Percentiles rank a stretch among this genome's conserved stretches.
phyloP scores from a whole-genome alignment of 2,113 vertebrate species.

The Pteronura brasiliensis region DNA sequence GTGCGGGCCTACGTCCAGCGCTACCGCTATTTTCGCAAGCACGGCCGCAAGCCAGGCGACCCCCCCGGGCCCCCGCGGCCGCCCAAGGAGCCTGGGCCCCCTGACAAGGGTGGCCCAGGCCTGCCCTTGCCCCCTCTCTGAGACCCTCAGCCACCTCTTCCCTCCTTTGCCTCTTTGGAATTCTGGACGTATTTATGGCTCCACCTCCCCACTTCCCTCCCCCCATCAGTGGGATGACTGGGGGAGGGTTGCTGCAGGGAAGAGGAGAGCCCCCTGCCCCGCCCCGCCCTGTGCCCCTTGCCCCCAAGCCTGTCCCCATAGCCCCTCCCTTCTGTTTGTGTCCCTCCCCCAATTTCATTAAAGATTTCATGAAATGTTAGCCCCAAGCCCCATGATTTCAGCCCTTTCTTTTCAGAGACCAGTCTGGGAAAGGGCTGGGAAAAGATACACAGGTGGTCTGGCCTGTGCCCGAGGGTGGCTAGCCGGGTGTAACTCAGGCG shows the following conservation, averaged over 20 bases:
- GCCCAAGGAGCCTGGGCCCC: slow-evolving; percentile 75
- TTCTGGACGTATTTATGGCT: slow-evolving; percentile 77
- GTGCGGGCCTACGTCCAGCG: slow-evolving; percentile 94
- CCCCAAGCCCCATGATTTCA: not conserved
- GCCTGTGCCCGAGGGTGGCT: not conserved
- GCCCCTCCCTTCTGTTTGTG: slow-evolving; percentile 8
- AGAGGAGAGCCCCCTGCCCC: slow-evolving; percentile 52
- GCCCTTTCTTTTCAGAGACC: not conserved
- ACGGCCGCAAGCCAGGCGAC: slow-evolving; percentile 91
- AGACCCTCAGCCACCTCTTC: slow-evolving; percentile 22
- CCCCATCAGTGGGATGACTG: not conserved
- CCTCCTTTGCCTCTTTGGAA: not conserved
- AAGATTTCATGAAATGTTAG: slow-evolving; percentile 72
- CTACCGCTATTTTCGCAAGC: slow-evolving; percentile 96
- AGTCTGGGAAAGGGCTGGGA: not conserved
- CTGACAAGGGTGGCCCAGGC: slow-evolving; percentile 74
- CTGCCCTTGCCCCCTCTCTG: slow-evolving; percentile 80
- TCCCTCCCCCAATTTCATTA: slow-evolving; percentile 63
- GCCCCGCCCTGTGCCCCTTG: not conserved
- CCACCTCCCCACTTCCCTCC: not conserved
- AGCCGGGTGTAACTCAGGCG: not conserved
- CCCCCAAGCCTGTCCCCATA: not conserved
- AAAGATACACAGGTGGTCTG: not conserved
- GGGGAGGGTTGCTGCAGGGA: slow-evolving; percentile 42
- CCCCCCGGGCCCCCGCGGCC: slow-evolving; percentile 80